A percentile compares a stretch with the other conserved stretches of the same genome.
Conservation (phyloP, 2,888 invertebrate species). For the Drosophila atripex region DNA sequence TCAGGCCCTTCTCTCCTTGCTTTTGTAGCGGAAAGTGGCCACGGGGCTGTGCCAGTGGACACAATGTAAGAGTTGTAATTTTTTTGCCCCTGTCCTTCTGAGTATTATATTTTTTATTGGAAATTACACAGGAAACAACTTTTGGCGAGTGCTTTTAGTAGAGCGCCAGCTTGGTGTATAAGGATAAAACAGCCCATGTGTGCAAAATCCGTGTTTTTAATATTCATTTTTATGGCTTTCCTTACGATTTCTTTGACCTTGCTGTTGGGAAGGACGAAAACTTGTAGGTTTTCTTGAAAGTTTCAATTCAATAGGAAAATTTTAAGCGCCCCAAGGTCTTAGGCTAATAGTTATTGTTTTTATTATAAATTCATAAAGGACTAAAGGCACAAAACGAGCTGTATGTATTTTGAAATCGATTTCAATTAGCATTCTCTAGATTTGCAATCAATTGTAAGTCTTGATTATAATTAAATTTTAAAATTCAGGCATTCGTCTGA, state of each 20-base stretch:
- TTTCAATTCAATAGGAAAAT: neutral
- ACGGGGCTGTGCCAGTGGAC: conserved; percentile 31
- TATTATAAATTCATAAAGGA: neutral
- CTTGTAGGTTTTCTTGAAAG: neutral
- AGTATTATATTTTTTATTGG: conserved; percentile 44
- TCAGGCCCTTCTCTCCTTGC: conserved; percentile 23
- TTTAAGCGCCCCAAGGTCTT: neutral
- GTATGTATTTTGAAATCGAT: neutral
- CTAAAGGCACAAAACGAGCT: neutral
- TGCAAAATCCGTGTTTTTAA: conserved; percentile 6
- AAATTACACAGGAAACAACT: conserved; percentile 43
- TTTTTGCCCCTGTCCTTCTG: conserved; percentile 28
- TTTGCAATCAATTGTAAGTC: neutral
- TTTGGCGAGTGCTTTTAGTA: conserved; percentile 5
- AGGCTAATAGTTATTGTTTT: neutral
- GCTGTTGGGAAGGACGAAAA: neutral
- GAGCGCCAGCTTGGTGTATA: neutral
- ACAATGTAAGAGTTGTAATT: conserved; percentile 52
- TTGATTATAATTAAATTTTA: neutral
- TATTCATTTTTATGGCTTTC: conserved; percentile 4
- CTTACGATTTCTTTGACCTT: conserved; percentile 3
- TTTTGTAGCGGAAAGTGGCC: conserved; percentile 22
- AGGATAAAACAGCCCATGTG: conserved; percentile 1
- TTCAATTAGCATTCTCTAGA: neutral
- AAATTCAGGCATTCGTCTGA: conserved; percentile 2